Base-by-base conservation (phyloP, 2,888 invertebrate species). In the Chromoteleia sp. region DNA sequence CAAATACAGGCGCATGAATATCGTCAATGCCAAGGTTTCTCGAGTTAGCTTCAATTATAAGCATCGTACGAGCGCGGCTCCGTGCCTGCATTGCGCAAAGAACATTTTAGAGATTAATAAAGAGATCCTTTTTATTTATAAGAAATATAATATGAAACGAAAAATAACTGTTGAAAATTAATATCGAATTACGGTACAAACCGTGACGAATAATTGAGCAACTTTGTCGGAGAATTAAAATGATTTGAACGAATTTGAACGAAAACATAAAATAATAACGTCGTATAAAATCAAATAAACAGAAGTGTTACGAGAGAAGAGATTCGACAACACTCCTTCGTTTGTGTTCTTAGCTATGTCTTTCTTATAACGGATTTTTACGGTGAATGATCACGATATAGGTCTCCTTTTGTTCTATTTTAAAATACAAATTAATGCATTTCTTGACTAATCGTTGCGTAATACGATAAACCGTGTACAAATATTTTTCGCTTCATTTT, bases 11-110 rank as follows among this genome's bases (percentile, higher is more conserved):
- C 30, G 25, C n/a, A n/a, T 8, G 25, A 45, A 48, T 25, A 17
- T 19, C 48, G 48, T 33, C 63, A 63, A 48, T 63, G 63, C 19
- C 63, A 63, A 63, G 63, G 63, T 17, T 33, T 48, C 48, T 48
- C 12, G 12, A 25, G n/a, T 63, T 15, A 33, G 17, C 36, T 56
- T 19, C 39, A 58, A 58, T 61, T 14, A 15, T n/a, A 15, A 61
- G 39, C 58, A 30, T 61, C 15, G 4, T 14, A 29, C 7, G 19
- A 8, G 21, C 59, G 14, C 14, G 14, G 10, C 58, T 19, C 4
- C 25, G 8, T 5, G 8, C 39, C 12, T 61, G 14, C 17, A 39
- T 58, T 56, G 30, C 54, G 39, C 39, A 58, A 15, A 30, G 7
- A 33, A 5, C 1, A 33, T 33, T 33, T 5, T 33, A 1, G 2